Conservation (phyloP, 2,888 invertebrate genomes). For the Cacoxenus indagator region DNA sequence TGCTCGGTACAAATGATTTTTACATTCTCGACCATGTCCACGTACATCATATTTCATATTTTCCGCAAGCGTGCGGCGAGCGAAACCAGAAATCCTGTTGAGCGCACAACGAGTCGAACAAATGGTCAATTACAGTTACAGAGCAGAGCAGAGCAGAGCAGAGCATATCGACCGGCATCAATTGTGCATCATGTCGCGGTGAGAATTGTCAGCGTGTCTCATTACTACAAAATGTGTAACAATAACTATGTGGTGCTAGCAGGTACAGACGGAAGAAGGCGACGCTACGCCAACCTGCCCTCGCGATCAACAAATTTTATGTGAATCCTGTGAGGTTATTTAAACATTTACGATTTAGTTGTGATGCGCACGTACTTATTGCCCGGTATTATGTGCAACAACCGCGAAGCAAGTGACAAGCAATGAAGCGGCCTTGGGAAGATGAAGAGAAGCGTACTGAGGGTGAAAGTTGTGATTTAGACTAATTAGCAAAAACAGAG, state of each 20-base stretch:
- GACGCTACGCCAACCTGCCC: neutral
- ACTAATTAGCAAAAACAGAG: too few species aligned
- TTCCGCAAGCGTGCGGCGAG: constrained; percentile 28
- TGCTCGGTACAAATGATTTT: constrained; percentile 47
- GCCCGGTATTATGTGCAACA: neutral
- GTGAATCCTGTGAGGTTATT: constrained; percentile 31
- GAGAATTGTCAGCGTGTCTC: neutral
- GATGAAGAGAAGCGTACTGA: too few species aligned
- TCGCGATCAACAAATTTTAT: neutral
- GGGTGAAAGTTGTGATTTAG: too few species aligned
- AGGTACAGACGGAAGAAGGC: neutral
- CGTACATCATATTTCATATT: constrained; percentile 62
- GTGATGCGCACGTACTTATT: constrained; percentile 53
- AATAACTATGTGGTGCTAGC: neutral
- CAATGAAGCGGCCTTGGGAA: neutral
- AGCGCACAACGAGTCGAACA: neutral
- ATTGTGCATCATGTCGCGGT: neutral
- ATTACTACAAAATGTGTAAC: neutral
- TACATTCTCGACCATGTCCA: constrained; percentile 30
- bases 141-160: neutral
- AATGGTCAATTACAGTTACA: neutral
- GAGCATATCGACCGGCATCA: neutral
- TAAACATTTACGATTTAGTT: constrained; percentile 49
- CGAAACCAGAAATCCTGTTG: constrained; percentile 1
- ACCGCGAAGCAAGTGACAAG: neutral